These are phyloP conservation scores for Sakesphorus luctuosus DNA, from an alignment of 2,113 vertebrate genomes.

Conservation along the genomic window DNA sequence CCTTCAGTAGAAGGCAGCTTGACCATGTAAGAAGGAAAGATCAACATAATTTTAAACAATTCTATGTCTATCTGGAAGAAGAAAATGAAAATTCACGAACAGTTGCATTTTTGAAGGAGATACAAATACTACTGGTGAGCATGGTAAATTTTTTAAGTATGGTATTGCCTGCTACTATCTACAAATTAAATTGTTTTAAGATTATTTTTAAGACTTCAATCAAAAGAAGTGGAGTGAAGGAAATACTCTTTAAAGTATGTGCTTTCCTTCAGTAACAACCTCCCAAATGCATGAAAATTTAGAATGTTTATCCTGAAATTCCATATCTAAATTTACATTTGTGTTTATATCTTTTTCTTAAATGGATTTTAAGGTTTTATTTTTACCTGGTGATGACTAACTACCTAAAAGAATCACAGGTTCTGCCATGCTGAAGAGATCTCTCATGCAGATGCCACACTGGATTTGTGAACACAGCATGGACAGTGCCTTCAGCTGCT, in stretches of 20 bases:
- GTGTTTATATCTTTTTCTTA: neutral
- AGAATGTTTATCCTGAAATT: neutral
- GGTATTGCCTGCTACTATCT: fast-evolving
- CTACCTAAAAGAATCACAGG: neutral
- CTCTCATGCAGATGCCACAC: neutral
- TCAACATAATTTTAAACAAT: neutral
- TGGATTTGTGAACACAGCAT: neutral
- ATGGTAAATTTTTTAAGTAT: neutral
- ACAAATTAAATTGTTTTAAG: neutral
- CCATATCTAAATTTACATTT: neutral
- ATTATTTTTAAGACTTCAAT: neutral
- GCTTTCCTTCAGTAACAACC: neutral
- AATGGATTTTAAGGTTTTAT: neutral
- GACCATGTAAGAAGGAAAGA: neutral
- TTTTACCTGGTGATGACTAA: neutral
- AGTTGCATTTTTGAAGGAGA: neutral
- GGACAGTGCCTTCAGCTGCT: neutral
- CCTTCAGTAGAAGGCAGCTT: neutral
- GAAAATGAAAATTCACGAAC: neutral
- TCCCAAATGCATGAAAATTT: neutral
- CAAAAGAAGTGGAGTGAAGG: neutral
- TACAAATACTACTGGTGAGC: neutral
- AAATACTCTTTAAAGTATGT: neutral
- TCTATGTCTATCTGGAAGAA: neutral
- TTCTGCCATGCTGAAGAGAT: neutral